Conservation (phyloP, 2,797 vertebrate species). For the Leucoraja ocellata region DNA sequence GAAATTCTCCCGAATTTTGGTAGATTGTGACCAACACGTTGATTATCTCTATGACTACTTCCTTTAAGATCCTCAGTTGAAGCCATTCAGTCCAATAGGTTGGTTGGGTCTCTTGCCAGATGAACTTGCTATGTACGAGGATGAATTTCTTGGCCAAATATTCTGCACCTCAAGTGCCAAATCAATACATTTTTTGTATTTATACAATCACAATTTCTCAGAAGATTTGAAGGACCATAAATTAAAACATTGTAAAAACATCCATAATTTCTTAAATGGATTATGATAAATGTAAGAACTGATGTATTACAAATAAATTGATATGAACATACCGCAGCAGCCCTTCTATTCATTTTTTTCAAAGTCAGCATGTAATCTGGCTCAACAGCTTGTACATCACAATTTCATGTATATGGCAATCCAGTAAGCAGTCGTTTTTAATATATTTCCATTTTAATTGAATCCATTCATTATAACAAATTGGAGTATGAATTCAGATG, state of each 20-base stretch:
- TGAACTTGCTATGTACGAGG: too few species aligned
- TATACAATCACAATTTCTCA: neutral
- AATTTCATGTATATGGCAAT: conserved; percentile 15
- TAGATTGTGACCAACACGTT: too few species aligned
- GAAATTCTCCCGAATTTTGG: too few species aligned
- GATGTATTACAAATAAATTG: conserved; percentile 5
- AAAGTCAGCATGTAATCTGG: conserved; percentile 36
- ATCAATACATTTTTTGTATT: neutral
- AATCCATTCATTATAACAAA: conserved; percentile 35
- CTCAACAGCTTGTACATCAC: conserved; percentile 29
- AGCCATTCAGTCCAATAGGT: too few species aligned
- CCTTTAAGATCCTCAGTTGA: too few species aligned
- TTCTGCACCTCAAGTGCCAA: neutral
- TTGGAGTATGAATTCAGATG: conserved; percentile 33
- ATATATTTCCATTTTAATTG: conserved; percentile 37
- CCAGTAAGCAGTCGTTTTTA: conserved; percentile 31
- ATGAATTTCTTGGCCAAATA: too few species aligned
- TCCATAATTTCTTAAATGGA: conserved; percentile 11
- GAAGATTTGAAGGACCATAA: neutral
- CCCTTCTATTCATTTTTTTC: conserved; percentile 28
- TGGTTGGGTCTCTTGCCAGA: too few species aligned
- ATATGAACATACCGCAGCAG: neutral
- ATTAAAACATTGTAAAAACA: conserved; percentile 5
- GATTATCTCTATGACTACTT: too few species aligned
- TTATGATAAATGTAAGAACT: neutral